These are phyloP conservation scores for Halichoeres trimaculatus DNA, from an alignment of 2,113 vertebrate genomes.

Conservation along the genomic window DNA sequence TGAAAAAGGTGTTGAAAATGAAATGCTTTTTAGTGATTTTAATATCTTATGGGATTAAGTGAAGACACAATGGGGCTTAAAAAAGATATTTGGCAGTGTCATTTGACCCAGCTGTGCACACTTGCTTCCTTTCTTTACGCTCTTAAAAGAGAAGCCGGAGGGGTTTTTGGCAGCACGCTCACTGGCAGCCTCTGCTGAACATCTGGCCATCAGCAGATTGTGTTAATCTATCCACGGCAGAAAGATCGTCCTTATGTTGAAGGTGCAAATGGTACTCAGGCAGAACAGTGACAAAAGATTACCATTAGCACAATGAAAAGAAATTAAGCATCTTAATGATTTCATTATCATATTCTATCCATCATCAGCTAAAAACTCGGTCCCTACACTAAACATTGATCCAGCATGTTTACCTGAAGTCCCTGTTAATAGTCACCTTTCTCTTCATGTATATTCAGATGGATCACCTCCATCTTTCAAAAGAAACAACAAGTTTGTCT, in stretches of 20 bases:
- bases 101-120: constrained; percentile 46
- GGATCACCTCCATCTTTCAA: not conserved
- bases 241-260: constrained; percentile 68
- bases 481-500: not conserved
- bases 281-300: constrained; percentile 66
- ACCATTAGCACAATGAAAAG: constrained; percentile 60
- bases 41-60: not conserved
- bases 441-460: not conserved
- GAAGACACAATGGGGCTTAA: not conserved
- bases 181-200: constrained; percentile 71
- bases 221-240: constrained; percentile 72
- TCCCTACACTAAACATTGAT: constrained; percentile 3
- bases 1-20: not conserved
- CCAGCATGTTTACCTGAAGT: constrained; percentile 1
- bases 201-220: constrained; percentile 81
- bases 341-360: constrained; percentile 46
- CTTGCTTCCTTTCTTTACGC: constrained; percentile 43
- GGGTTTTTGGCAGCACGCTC: constrained; percentile 49
- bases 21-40: not conserved
- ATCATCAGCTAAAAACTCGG: constrained; percentile 11
- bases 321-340: constrained; percentile 53
- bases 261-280: constrained; percentile 60
- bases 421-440: not conserved
- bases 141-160: constrained; percentile 50
- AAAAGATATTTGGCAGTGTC: constrained; percentile 2